phyloP scores from a whole-genome alignment of 1,140 invertebrate genomes.

The Trichonephila inaurata region DNA sequence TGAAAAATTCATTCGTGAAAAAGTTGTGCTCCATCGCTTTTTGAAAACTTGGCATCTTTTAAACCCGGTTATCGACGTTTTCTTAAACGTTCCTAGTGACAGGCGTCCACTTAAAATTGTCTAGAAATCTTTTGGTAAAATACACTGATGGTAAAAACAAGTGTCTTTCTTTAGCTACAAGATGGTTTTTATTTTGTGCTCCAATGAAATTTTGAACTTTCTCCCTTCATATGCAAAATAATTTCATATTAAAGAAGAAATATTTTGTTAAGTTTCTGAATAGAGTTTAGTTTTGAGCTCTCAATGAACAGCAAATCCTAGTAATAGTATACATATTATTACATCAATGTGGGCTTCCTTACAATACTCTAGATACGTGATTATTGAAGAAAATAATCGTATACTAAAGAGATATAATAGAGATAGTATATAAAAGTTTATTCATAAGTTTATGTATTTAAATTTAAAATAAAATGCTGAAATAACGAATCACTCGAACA shows the following conservation, averaged over 20 bases:
- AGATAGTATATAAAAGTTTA: too few species aligned
- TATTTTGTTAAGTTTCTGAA: too few species aligned
- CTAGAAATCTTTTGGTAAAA: slow-evolving; percentile 18
- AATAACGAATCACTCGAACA: too few species aligned
- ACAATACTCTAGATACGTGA: too few species aligned
- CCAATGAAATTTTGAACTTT: not conserved
- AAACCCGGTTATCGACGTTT: slow-evolving; percentile 67
- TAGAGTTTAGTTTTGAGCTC: too few species aligned
- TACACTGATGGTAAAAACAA: not conserved
- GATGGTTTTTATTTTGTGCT: not conserved
- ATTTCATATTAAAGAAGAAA: not conserved
- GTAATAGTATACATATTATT: too few species aligned
- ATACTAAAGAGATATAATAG: too few species aligned
- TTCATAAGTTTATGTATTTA: too few species aligned
- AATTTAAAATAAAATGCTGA: too few species aligned
- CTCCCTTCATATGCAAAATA: not conserved
- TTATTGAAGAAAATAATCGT: too few species aligned
- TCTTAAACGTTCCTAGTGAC: slow-evolving; percentile 47
- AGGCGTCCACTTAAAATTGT: slow-evolving; percentile 49
- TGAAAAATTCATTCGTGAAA: slow-evolving; percentile 70
- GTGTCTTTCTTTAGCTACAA: not conserved
- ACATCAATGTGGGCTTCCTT: too few species aligned
- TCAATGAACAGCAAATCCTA: too few species aligned
- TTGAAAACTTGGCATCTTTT: slow-evolving; percentile 72
- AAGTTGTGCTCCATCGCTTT: slow-evolving; percentile 73